Conservation (phyloP, 1,140 invertebrate genomes). For the Panulirus ornatus region DNA sequence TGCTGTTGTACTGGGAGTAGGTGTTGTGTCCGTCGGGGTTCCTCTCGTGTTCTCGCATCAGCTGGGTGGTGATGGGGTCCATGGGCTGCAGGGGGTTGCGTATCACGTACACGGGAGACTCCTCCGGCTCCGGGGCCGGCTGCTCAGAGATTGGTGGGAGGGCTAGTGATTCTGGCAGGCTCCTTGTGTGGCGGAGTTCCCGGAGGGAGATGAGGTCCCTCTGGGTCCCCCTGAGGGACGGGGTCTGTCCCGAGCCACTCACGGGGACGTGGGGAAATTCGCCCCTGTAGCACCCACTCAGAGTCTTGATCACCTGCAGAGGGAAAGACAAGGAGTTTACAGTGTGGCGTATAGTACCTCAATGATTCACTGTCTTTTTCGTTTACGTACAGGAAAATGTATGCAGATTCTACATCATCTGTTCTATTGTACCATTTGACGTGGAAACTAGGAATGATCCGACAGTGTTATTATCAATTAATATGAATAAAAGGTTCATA, state of each 20-base stretch:
- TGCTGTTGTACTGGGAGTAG: conserved; percentile 11
- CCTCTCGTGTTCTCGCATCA: not conserved
- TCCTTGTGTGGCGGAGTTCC: not conserved
- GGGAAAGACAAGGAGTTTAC: not conserved
- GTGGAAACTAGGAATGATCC: not conserved
- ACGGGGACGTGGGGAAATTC: conserved; percentile 64
- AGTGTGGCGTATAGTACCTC: not conserved
- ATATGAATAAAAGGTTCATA: too few species aligned
- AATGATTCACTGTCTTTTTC: not conserved
- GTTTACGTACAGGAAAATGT: not conserved
- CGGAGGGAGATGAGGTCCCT: conserved; percentile 31
- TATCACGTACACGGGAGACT: not conserved
- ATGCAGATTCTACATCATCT: not conserved
- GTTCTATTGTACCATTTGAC: not conserved
- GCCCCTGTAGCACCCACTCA: conserved; percentile 61
- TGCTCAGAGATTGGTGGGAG: conserved; percentile 47
- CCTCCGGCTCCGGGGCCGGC: not conserved
- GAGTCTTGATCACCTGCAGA: conserved; percentile 59
- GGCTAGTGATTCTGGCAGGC: not conserved
- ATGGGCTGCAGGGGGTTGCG: not conserved
- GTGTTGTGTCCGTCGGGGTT: not conserved
- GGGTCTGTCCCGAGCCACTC: conserved; percentile 13
- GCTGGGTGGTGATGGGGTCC: not conserved
- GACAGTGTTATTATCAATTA: not conserved
- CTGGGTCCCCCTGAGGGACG: not conserved